Evolutionary conservation across 2,797 vertebrate genomes (phyloP).

Genomic region (Peromyscus aztecus): DNA sequence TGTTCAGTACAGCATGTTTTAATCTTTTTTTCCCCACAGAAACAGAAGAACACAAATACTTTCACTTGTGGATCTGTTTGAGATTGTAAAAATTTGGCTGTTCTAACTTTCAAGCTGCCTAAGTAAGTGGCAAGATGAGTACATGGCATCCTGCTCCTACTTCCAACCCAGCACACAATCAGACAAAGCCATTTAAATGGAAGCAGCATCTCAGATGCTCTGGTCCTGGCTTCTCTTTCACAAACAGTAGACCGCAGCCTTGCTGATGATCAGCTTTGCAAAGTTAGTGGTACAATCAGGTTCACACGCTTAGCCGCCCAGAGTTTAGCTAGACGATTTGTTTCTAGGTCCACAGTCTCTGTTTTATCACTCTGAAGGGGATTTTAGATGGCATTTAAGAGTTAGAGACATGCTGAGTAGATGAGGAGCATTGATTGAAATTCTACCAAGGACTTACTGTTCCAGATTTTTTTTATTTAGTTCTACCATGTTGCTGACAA

Average conservation of each 20-base stretch:
- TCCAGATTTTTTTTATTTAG: slow-evolving; percentile 9
- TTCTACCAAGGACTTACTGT: neutral
- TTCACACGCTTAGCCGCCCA: slow-evolving; percentile 54
- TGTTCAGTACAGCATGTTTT: slow-evolving; percentile 75
- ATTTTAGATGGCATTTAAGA: slow-evolving; percentile 60
- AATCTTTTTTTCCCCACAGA: slow-evolving; percentile 50
- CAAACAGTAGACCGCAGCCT: slow-evolving; percentile 9
- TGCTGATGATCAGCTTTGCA: slow-evolving; percentile 47
- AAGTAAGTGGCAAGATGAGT: slow-evolving; percentile 68
- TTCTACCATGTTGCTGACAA: neutral
- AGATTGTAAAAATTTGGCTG: slow-evolving; percentile 71
- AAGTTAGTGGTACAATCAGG: slow-evolving; percentile 42
- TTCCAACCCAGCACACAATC: slow-evolving; percentile 60
- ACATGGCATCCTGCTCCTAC: slow-evolving; percentile 12
- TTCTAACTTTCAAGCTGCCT: slow-evolving; percentile 78
- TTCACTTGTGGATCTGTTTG: slow-evolving; percentile 72
- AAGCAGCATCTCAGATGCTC: slow-evolving; percentile 58
- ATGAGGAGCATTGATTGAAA: slow-evolving; percentile 48
- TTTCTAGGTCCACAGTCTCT: slow-evolving; percentile 50
- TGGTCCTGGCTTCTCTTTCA: slow-evolving; percentile 28
- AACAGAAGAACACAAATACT: slow-evolving; percentile 69
- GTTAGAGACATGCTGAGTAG: slow-evolving; percentile 42
- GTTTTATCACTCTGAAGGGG: slow-evolving; percentile 57
- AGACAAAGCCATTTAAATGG: slow-evolving; percentile 55
- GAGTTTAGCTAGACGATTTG: slow-evolving; percentile 54